Percentiles rank a stretch among this genome's conserved stretches.
phyloP scores from a whole-genome alignment of 2,888 invertebrate genomes.

The Apodemia mormo region DNA sequence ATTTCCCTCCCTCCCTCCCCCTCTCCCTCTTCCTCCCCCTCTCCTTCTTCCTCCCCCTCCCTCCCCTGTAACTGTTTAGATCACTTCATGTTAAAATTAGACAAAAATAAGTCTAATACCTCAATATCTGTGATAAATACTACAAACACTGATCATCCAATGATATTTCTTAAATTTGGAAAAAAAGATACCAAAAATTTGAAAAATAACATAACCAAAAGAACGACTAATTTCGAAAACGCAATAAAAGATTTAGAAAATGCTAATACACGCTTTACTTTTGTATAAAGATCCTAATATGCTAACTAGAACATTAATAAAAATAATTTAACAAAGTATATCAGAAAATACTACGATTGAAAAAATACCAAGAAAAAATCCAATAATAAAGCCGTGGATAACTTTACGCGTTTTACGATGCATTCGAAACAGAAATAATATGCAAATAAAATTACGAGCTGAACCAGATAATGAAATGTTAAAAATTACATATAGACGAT shows the following conservation, averaged over 20 bases:
- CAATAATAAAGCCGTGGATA: too few relatives aligned
- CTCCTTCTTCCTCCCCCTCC: too few relatives aligned
- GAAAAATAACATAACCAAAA: too few relatives aligned
- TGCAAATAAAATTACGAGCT: background rate
- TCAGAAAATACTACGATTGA: background rate
- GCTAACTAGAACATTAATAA: background rate
- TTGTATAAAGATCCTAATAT: too few relatives aligned
- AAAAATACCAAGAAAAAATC: background rate
- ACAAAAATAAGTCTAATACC: background rate
- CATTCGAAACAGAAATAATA: too few relatives aligned
- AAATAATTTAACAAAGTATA: background rate
- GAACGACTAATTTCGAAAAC: too few relatives aligned
- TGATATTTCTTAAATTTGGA: background rate
- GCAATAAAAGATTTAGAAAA: too few relatives aligned
- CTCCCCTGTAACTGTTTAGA: conserved; percentile 24
- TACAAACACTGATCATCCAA: background rate
- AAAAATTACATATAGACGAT: too few relatives aligned
- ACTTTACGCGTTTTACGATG: too few relatives aligned
- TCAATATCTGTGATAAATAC: background rate
- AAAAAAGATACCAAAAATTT: background rate
- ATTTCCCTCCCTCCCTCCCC: too few relatives aligned
- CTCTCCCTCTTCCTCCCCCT: too few relatives aligned
- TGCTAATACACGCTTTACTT: too few relatives aligned
- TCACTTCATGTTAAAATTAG: conserved; percentile 25
- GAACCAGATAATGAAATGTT: conserved; percentile 1